Evolutionary conservation across 2,113 vertebrate genomes (phyloP).

Genomic region (Peromyscus polionotus): DNA sequence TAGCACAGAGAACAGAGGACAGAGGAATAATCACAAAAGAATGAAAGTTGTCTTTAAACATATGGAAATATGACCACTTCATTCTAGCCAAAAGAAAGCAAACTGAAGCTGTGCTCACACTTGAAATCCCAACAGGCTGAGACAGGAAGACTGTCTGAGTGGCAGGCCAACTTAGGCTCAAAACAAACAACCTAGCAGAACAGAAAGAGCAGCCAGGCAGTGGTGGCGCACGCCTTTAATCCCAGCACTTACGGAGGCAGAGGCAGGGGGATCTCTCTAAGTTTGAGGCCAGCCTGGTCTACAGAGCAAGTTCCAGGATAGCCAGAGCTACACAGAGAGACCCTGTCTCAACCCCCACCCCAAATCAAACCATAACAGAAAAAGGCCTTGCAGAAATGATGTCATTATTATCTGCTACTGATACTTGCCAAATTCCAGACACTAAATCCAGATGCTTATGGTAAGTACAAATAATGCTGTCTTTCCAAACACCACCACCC

Average conservation of each 20-base stretch:
- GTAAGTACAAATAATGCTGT: constrained; percentile 24
- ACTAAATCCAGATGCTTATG: constrained; percentile 17
- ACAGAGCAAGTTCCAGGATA: background rate
- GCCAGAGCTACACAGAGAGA: background rate
- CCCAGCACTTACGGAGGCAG: background rate
- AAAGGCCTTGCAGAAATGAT: background rate
- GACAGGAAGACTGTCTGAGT: background rate
- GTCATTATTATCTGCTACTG: constrained; percentile 3
- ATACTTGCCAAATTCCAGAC: background rate
- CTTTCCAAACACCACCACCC: background rate
- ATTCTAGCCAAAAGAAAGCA: constrained; percentile 30
- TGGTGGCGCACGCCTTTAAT: background rate
- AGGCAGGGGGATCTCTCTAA: background rate
- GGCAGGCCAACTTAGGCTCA: background rate
- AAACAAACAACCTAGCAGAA: background rate
- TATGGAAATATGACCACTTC: background rate
- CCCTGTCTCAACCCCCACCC: background rate
- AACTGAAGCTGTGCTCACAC: constrained; percentile 17
- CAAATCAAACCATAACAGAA: background rate
- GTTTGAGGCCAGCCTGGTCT: background rate
- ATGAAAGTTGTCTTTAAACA: constrained; percentile 27
- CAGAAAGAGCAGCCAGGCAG: background rate
- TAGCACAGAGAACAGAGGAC: background rate
- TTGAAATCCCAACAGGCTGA: background rate
- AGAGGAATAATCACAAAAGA: constrained; percentile 21